Evolutionary conservation across 2,797 vertebrate species (phyloP), one percentile per base, ranked within the genome.

Genomic region (Sandelia bainsii): DNA sequence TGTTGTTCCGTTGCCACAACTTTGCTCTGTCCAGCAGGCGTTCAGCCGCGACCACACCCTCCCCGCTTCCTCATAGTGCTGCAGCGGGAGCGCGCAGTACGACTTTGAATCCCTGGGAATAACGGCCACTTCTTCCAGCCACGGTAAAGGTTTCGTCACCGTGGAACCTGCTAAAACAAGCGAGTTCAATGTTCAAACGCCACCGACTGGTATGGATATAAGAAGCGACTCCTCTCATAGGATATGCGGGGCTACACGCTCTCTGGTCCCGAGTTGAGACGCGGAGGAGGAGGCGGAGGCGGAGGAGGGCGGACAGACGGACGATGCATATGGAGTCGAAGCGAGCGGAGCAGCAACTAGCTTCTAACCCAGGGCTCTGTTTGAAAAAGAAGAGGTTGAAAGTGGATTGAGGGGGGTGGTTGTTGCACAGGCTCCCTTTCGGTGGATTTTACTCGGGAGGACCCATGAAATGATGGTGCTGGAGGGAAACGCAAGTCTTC

Each of bases 381-480:
- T 57, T 84, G 81, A 93, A 91, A 48, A 92, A 92, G 93, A 93
- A 90, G 80, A 83, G 93, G 60, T 84, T 93, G 82, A 92, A 94
- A 91, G 91, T 70, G 72, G 81, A 87, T 23, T 82, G 74, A 86
- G 45, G 70, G 64, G 32, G 32, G 32, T 32, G 8, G 6, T 9
- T n/a, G 40, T 19, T 58, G 76, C 79, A 79, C 62, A 25, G 76
- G 77, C 46, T 67, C 53, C 51, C 39, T 44, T 34, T 53, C 32
- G 46, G 59, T 81, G 81, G 82, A 89, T 90, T 84, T 82, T 79
- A 77, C 84, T 83, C 79, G 84, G 91, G 79, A 82, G 90, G 90
- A 90, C 93, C 94, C 84, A 89, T 95, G 95, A 94, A 94, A 96
- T 85, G 94, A 97, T 97, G 97, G 92, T 95, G 95, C 94, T 77